Base-by-base conservation (phyloP, 2,113 vertebrate species). In the Sinocyclocheilus grahami region DNA sequence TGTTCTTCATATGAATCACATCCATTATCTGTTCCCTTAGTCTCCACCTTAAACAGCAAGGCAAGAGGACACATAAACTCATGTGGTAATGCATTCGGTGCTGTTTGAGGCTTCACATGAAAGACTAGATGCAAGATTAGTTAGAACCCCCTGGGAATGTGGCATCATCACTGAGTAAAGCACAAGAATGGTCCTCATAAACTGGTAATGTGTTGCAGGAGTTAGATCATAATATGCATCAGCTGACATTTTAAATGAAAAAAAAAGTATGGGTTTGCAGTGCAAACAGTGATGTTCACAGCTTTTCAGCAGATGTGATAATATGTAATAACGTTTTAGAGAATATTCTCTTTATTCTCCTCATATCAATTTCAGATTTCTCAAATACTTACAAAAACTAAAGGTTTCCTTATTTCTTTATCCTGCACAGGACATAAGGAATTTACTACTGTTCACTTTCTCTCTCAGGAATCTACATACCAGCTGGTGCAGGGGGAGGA, bases 401-500 rank as follows among this genome's bases (percentile, higher is more conserved):
- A 67, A 53, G 7, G 42, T 8, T 69, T 69, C 37, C 22, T 51
- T 82, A 20, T 82, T 46, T 27, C 22, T 13, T 46, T 4, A 9
- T 81, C 78, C 46, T n/a, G 60, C 14, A 51, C 13, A 51, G 79
- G 20, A 46, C 55, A 65, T 22, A 60, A 76, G 39, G 4, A 1
- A 37, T 60, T n/a, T 58, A 2, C 77, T 22, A 74, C 69, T 71
- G 51, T 24, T 60, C 11, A 84, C 7, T 84, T 48, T 30, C 55
- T 20, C 2, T 89, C 46, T 91, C 80, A 95, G 95, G 94, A 87
- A 87, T 95, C 1, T 94, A 92, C 78, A 48, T 95, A 91, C 95
- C 95, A 88, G 85, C 92, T 76, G 92, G 91, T 63, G 88, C 75
- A 87, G 88, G 79, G n/a, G 48, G 48, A 86, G 93, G 83, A 72